Conservation (phyloP, 2,797 vertebrate genomes). For the Trachurus trachurus region DNA sequence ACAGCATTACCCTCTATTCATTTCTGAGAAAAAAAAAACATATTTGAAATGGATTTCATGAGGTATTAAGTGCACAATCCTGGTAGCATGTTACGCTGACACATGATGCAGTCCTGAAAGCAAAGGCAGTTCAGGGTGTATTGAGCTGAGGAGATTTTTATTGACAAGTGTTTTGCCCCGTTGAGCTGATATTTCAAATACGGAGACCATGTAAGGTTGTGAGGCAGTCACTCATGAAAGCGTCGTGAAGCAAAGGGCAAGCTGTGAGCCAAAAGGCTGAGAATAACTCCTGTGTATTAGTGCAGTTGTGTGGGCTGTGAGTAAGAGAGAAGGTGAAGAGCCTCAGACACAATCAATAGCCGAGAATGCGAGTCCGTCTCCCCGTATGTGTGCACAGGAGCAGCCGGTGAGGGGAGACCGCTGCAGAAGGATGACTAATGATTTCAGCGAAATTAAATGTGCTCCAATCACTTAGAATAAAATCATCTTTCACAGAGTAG, state of each 20-base stretch:
- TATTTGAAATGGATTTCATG: not conserved
- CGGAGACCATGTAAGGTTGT: conserved; percentile 28
- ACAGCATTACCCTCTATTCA: not conserved
- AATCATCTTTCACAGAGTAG: not conserved
- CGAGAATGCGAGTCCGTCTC: conserved; percentile 29
- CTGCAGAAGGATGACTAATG: conserved; percentile 3
- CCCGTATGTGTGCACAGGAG: not conserved
- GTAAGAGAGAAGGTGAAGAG: conserved; percentile 38
- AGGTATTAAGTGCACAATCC: not conserved
- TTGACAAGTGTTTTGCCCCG: conserved; percentile 41
- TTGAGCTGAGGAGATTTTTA: conserved; percentile 44
- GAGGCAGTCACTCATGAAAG: conserved; percentile 51
- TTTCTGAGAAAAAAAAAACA: not conserved
- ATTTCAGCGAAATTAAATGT: conserved; percentile 20
- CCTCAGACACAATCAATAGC: conserved; percentile 54
- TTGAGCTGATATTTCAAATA: conserved; percentile 54
- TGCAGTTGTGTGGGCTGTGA: conserved; percentile 12
- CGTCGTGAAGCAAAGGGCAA: conserved; percentile 55
- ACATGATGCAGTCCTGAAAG: not conserved
- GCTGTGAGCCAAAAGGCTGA: conserved; percentile 45
- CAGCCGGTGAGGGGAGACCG: not conserved
- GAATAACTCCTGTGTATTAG: conserved; percentile 36
- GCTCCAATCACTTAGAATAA: not conserved
- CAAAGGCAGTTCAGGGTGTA: conserved; percentile 3
- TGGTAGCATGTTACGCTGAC: not conserved